Evolutionary conservation across 2,888 invertebrate genomes (phyloP).

Genomic region (Ferrisia virgata): DNA sequence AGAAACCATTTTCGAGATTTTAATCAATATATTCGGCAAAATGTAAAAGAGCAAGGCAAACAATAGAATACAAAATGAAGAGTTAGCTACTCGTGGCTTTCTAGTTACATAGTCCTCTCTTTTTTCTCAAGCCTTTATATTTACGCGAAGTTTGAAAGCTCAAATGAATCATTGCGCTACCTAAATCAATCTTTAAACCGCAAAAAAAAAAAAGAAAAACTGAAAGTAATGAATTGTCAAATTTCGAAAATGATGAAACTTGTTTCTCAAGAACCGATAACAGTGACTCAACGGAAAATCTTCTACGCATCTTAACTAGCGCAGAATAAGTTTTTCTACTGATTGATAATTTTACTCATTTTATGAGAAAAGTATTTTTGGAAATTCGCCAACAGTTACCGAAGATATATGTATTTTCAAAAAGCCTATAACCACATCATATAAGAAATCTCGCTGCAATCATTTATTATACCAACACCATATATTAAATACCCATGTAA

Average conservation of each 20-base stretch:
- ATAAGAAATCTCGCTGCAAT: neutral
- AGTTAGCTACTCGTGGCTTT: slow-evolving; percentile 11
- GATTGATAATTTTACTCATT: neutral
- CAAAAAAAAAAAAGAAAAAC: neutral
- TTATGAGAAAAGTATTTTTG: neutral
- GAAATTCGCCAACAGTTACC: neutral
- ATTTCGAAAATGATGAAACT: neutral
- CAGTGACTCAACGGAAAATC: neutral
- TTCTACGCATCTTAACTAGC: neutral
- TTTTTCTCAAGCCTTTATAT: neutral
- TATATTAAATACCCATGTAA: neutral
- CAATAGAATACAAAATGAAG: slow-evolving; percentile 32
- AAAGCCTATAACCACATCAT: neutral
- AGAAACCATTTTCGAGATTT: slow-evolving; percentile 30
- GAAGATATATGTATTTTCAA: neutral
- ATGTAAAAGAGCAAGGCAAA: slow-evolving; percentile 26
- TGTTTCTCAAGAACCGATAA: neutral
- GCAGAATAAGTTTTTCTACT: neutral
- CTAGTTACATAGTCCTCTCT: neutral
- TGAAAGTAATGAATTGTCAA: neutral
- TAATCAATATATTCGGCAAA: slow-evolving; percentile 30
- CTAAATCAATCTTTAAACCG: neutral
- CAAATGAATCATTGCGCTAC: neutral
- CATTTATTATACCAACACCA: neutral
- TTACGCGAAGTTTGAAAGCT: neutral